These are phyloP conservation scores for Rattus rattus DNA, from an alignment of 2,113 vertebrate genomes.

Conservation along the genomic window DNA sequence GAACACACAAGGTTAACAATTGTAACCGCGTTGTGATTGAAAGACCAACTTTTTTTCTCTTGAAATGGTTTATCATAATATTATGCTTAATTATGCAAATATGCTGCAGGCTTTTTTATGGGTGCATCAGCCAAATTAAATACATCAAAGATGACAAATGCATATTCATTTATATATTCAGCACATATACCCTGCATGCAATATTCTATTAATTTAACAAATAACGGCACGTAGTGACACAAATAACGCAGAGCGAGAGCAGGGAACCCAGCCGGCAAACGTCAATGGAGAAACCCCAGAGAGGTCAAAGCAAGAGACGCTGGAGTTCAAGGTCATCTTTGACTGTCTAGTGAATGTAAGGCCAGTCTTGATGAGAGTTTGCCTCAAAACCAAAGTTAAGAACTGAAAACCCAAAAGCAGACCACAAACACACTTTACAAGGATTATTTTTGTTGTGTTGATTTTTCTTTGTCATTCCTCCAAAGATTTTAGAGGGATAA, in stretches of 20 bases:
- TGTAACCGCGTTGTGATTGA: slow-evolving; percentile 65
- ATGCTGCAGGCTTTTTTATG: slow-evolving; percentile 75
- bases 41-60: slow-evolving; percentile 63
- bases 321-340: not conserved
- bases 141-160: slow-evolving; percentile 77
- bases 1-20: slow-evolving; percentile 66
- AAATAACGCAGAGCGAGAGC: slow-evolving; percentile 8
- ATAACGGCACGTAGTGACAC: slow-evolving; percentile 50
- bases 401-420: not conserved
- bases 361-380: not conserved
- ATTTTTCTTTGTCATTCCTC: not conserved
- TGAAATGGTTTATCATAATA: slow-evolving; percentile 80
- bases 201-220: slow-evolving; percentile 69
- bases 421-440: not conserved
- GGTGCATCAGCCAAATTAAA: slow-evolving; percentile 77
- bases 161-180: slow-evolving; percentile 77
- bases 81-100: slow-evolving; percentile 82
- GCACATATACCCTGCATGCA: slow-evolving; percentile 57
- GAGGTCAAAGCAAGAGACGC: not conserved
- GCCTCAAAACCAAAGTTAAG: not conserved
- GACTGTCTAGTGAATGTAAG: not conserved
- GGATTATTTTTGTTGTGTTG: not conserved
- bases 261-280: not conserved
- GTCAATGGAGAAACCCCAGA: not conserved
- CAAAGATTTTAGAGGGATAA: slow-evolving; percentile 19